Base-by-base conservation (phyloP, 2,113 vertebrate species). In the Trichomycterus rosablanca region DNA sequence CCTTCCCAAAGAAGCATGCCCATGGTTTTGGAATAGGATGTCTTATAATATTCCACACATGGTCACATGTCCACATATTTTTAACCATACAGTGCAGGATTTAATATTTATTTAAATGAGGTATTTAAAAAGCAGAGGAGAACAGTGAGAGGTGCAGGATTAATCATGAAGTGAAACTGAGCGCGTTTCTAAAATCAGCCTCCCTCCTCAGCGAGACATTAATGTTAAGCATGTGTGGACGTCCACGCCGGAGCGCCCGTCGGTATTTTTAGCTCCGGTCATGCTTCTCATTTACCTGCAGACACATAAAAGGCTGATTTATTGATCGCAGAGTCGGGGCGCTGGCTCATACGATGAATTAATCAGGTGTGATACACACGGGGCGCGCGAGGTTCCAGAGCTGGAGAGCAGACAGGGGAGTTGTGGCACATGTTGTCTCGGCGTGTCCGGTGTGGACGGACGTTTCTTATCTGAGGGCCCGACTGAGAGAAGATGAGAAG, bases 291-390 rank as follows among this genome's bases (percentile, higher is more conserved):
- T 92, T 89, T 89, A 84, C 80, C 76, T 85, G 81, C 76, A 50
- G 12, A 84, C 76, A 75, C 74, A 85, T 75, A 76, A 76, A 77
- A 59, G 55, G 67, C 78, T 86, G 84, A 91, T 91, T 90, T 88
- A 90, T 80, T 73, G 70, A 77, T 80, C 43, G 71, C 59, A 67
- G 63, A 67, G 2, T 77, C 74, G 73, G 73, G 76, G 75, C 51
- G 40, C 52, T 46, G 55, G 57, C 77, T 81, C 69, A 74, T 72
- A 73, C 74, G 71, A 78, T 78, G 80, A 74, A 50, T 88, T 83
- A 86, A 84, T 91, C 87, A 90, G 87, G 84, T 81, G 88, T 81
- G 80, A 83, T 85, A 86, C 89, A 89, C 78, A 82, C 84, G 82
- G 83, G 68, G 71, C 67, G 40, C 73, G 70, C 68, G 72, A 44